Conservation (phyloP, 2,888 invertebrate genomes). For the Osmoderma eremita region DNA sequence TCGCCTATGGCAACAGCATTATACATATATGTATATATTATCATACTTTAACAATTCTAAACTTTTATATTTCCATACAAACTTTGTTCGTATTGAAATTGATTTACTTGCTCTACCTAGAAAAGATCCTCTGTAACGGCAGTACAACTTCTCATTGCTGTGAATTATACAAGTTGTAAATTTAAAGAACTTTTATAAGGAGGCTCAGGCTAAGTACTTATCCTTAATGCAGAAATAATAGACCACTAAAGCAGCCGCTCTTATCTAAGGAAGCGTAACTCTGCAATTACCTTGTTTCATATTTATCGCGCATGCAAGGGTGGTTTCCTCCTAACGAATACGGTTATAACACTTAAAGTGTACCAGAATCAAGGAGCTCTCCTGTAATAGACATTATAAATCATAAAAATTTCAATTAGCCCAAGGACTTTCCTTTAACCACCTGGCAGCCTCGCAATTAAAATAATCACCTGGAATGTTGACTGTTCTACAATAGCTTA, state of each 20-base stretch:
- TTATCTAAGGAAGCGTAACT: conserved; percentile 22
- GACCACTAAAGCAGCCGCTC: conserved; percentile 11
- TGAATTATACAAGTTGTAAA: too few relatives aligned
- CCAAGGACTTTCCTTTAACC: conserved; percentile 20
- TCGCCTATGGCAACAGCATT: too few relatives aligned
- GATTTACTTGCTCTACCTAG: too few relatives aligned
- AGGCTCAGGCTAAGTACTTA: background rate
- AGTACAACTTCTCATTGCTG: too few relatives aligned
- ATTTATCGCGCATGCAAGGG: conserved; percentile 21
- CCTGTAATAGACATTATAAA: conserved; percentile 27
- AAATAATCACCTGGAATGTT: conserved; percentile 18
- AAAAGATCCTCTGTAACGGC: too few relatives aligned
- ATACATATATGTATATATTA: too few relatives aligned
- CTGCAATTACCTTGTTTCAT: conserved; percentile 20
- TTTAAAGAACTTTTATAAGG: too few relatives aligned
- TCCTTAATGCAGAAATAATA: conserved; percentile 26
- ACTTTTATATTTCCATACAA: too few relatives aligned
- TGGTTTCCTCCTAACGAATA: conserved; percentile 6
- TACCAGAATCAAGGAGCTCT: conserved; percentile 12
- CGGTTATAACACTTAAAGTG: conserved; percentile 6
- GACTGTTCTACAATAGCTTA: conserved; percentile 8
- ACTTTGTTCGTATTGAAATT: too few relatives aligned
- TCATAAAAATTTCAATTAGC: conserved; percentile 29
- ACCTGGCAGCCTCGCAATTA: conserved; percentile 20
- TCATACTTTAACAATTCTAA: too few relatives aligned